Evolutionary conservation across 2,888 invertebrate genomes (phyloP), one percentile per base, ranked within the genome.

Genomic region (Spisula solida): DNA sequence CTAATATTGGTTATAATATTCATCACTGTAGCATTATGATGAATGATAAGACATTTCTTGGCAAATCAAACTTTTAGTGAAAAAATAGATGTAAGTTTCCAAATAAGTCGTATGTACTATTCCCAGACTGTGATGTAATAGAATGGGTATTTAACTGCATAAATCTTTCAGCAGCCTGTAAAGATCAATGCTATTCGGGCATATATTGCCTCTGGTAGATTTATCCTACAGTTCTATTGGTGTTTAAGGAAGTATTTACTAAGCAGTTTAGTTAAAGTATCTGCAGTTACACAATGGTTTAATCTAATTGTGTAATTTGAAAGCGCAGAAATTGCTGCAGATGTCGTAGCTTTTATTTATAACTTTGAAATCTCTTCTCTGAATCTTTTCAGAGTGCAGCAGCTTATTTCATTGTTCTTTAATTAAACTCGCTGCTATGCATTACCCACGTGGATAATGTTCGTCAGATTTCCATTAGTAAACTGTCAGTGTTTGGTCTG

Each of bases 241-340:
- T 25, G 60, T 66, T 66, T 66, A 66, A 66, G n/a, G 10, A 12
- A 66, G 60, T 66, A 66, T 66, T 66, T 66, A 56, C 56, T 56
- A 56, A 66, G 60, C 10, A 66, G 60, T 66, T 66, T 66, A 66
- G 60, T 25, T 66, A 10, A 66, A 66, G n/a, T 66, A 25, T 20
- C 60, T 6, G 60, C 25, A n/a, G 25, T 25, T 25, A 66, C 12
- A 66, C 60, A 25, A 25, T 66, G 60, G 4, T 66, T 66, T 66
- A 66, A 66, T 66, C 25, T n/a, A n/a, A 66, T 66, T 66, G 60
- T 25, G 60, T 66, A 66, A 66, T 66, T 66, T 25, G 60, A 66
- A 66, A 25, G 41, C 60, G 10, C n/a, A 66, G 25, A 2, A 25
- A 25, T 66, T n/a, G 60, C 60, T 25, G n/a, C 4, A 66, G 60